phyloP scores from a whole-genome alignment of 1,140 invertebrate species.

The Plodia interpunctella region DNA sequence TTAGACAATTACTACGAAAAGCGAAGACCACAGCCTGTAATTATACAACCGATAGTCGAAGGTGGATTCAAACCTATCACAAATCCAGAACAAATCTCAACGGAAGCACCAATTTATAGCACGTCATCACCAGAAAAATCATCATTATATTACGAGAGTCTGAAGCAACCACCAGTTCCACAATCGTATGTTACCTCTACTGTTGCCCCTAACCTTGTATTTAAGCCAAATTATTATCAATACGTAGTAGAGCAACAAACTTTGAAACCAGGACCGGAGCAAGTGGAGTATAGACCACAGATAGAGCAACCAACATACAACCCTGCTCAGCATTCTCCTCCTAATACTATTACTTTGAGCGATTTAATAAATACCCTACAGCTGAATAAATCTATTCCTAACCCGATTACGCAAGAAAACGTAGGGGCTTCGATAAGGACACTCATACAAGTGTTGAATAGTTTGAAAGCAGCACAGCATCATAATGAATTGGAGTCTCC shows the following conservation, averaged over 20 bases:
- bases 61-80: slow-evolving; percentile 69
- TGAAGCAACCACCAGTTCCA: slow-evolving; percentile 25
- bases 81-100: slow-evolving; percentile 29
- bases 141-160: slow-evolving; percentile 24
- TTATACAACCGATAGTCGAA: slow-evolving; percentile 50
- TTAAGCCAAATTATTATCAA: slow-evolving; percentile 42
- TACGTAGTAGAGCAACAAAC: slow-evolving; percentile 42
- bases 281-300: slow-evolving; percentile 38
- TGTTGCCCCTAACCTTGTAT: slow-evolving; percentile 24
- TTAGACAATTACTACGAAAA: slow-evolving; percentile 64
- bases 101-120: slow-evolving; percentile 33
- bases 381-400: slow-evolving; percentile 84
- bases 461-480: slow-evolving; percentile 78
- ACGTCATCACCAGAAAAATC: slow-evolving; percentile 18
- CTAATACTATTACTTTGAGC: slow-evolving; percentile 43
- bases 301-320: slow-evolving; percentile 40
- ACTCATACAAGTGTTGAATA: slow-evolving; percentile 83
- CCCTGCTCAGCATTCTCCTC: slow-evolving; percentile 26
- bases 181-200: slow-evolving; percentile 25
- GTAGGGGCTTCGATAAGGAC: slow-evolving; percentile 87
- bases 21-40: slow-evolving; percentile 24
- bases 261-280: slow-evolving; percentile 24
- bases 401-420: slow-evolving; percentile 85
- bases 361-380: slow-evolving; percentile 81
- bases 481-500: slow-evolving; percentile 42